phyloP scores from a whole-genome alignment of 2,113 vertebrate species.

The Elgaria multicarinata region DNA sequence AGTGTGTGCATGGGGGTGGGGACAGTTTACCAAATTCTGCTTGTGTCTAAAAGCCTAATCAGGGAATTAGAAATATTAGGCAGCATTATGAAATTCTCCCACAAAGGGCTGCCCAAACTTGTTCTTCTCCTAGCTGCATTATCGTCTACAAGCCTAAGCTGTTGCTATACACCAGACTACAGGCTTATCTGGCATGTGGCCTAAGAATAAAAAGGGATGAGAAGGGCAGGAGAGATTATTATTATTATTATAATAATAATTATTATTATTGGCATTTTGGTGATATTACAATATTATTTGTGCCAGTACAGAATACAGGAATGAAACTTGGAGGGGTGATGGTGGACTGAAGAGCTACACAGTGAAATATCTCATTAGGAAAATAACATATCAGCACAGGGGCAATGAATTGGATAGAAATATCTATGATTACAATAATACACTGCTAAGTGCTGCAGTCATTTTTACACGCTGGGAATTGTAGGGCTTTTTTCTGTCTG shows the following conservation, averaged over 20 bases:
- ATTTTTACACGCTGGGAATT: too few relatives aligned
- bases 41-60: not conserved
- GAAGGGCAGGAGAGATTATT: not conserved
- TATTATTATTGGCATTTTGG: too few relatives aligned
- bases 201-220: not conserved
- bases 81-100: not conserved
- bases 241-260: too few relatives aligned
- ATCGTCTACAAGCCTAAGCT: not conserved
- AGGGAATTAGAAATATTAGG: not conserved
- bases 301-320: not conserved
- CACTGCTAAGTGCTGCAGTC: not conserved
- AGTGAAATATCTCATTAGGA: not conserved
- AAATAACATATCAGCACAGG: not conserved
- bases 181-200: not conserved
- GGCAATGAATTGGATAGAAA: not conserved
- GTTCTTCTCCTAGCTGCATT: not conserved
- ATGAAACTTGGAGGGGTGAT: not conserved
- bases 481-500: too few relatives aligned
- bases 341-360: not conserved
- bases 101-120: not conserved
- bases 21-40: not conserved
- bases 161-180: not conserved
- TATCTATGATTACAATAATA: conserved; percentile 2
- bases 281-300: not conserved
- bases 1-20: not conserved